Evolutionary conservation across 2,797 vertebrate genomes (phyloP).

Genomic region (Liasis olivaceus): DNA sequence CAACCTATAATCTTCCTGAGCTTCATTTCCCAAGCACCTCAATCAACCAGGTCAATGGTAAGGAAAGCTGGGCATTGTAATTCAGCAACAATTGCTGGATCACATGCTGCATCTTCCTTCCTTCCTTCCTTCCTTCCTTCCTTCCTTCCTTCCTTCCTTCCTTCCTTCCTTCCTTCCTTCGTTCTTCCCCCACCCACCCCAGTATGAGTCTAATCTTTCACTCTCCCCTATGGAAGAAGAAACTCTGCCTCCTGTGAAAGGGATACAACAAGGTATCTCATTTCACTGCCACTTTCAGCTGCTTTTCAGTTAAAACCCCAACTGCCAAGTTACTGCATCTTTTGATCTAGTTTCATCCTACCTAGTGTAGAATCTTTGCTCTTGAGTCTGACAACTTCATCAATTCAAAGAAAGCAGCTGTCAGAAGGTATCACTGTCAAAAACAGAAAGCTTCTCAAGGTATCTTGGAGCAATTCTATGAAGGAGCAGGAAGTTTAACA

Average conservation of each 20-base stretch:
- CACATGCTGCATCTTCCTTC: no score
- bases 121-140: not conserved
- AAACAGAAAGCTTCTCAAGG: not conserved
- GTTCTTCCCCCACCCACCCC: not conserved
- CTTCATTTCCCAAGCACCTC: no score
- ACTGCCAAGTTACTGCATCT: not conserved
- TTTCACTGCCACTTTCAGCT: not conserved
- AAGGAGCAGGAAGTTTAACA: conserved; percentile 41
- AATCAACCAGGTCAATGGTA: no score
- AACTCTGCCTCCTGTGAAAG: not conserved
- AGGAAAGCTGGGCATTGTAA: no score
- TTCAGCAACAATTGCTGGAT: no score
- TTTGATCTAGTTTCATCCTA: not conserved
- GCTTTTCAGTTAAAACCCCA: not conserved
- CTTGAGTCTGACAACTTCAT: conserved; percentile 36
- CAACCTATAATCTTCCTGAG: no score
- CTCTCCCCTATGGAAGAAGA: not conserved
- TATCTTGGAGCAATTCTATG: conserved; percentile 24
- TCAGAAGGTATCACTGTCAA: conserved; percentile 20
- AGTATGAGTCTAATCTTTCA: not conserved
- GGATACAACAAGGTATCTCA: not conserved
- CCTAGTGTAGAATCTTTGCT: not conserved
- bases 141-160: not conserved
- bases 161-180: not conserved
- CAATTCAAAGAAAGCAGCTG: conserved; percentile 46